phyloP scores from a whole-genome alignment of 2,888 invertebrate species.

The Chrysomela aeneicollis region DNA sequence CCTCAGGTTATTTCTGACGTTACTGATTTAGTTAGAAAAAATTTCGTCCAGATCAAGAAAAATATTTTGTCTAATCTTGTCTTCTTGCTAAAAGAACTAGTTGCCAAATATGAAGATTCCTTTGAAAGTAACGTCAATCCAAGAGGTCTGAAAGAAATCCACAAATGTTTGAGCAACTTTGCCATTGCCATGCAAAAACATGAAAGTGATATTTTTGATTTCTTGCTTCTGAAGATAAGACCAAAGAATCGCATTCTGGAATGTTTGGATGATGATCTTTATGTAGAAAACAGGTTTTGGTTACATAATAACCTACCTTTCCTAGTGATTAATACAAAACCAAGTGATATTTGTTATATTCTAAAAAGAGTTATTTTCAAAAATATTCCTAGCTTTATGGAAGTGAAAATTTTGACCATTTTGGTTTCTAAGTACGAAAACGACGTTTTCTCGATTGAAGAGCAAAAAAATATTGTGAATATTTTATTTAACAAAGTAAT shows the following conservation, averaged over 20 bases:
- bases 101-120: slow-evolving; percentile 39
- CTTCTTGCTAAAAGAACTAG: slow-evolving; percentile 42
- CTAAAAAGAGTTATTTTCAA: slow-evolving; percentile 30
- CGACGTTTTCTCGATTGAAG: slow-evolving; percentile 23
- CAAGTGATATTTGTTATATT: slow-evolving; percentile 28
- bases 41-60: slow-evolving; percentile 41
- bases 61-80: slow-evolving; percentile 44
- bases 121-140: slow-evolving; percentile 22
- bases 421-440: slow-evolving; percentile 36
- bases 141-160: slow-evolving; percentile 24
- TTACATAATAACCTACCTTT: slow-evolving; percentile 45
- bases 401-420: slow-evolving; percentile 43
- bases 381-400: slow-evolving; percentile 36
- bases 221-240: slow-evolving; percentile 42
- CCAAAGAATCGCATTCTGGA: slow-evolving; percentile 27
- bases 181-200: slow-evolving; percentile 28
- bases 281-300: slow-evolving; percentile 42
- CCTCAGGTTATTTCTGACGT: slow-evolving; percentile 38
- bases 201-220: slow-evolving; percentile 40
- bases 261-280: slow-evolving; percentile 16
- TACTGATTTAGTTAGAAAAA: slow-evolving; percentile 33
- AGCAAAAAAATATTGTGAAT: slow-evolving; percentile 30
- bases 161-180: slow-evolving; percentile 26
- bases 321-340: slow-evolving; percentile 34
- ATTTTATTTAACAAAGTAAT: slow-evolving; percentile 32